Percentiles rank a stretch among this genome's conserved stretches.
phyloP scores from a whole-genome alignment of 2,113 vertebrate species.

The Indri indri region DNA sequence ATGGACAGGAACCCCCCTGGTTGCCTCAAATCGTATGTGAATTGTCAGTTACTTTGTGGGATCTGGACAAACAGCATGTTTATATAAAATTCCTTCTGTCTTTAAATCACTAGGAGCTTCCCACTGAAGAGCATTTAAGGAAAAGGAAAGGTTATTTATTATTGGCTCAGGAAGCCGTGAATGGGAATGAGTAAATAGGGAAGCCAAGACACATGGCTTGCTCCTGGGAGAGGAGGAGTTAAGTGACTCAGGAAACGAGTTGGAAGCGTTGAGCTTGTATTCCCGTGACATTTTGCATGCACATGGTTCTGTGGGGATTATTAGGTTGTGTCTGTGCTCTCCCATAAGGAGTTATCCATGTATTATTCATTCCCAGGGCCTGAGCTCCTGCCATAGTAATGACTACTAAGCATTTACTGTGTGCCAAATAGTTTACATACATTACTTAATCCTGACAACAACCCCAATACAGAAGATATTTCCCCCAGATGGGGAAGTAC shows the following conservation, averaged over 20 bases:
- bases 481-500: neutral
- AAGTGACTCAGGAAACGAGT: neutral
- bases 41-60: neutral
- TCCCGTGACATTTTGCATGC: neutral
- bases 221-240: neutral
- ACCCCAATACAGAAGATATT: accelerated
- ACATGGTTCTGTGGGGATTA: neutral
- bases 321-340: neutral
- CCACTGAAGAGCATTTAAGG: neutral
- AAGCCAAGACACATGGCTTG: neutral
- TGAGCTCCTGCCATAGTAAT: neutral
- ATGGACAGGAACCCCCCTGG: neutral
- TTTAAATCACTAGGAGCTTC: neutral
- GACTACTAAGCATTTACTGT: neutral
- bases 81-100: neutral
- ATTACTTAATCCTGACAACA: neutral
- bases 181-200: neutral
- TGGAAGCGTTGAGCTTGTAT: neutral
- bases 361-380: neutral
- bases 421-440: neutral
- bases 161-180: neutral
- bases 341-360: accelerated
- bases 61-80: neutral
- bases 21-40: neutral
- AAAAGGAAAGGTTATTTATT: neutral